Evolutionary conservation across 2,113 vertebrate species (phyloP), one percentile per base, ranked within the genome.

Genomic region (Puntigrus tetrazona): DNA sequence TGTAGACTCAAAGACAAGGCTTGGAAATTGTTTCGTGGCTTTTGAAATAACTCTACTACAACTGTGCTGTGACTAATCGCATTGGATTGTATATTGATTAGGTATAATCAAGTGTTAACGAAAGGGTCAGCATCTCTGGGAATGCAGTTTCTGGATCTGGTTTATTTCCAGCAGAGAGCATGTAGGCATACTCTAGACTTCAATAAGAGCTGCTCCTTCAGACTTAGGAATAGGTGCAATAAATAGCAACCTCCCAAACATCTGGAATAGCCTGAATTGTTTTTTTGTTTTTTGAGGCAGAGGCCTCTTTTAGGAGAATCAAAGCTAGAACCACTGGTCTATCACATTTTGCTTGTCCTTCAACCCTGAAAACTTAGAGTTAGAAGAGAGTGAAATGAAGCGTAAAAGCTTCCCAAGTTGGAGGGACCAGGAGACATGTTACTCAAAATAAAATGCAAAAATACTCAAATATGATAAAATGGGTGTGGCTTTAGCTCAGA

Each of bases 41-140:
- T n/a, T 67, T 84, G 84, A 70, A 45, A 82, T 72, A 83, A 74
- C 59, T 69, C 47, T 89, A 85, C 87, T 89, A 72, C 45, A 45
- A 84, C 79, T 88, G 86, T 81, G 88, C 87, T 87, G 86, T 84
- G 87, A 87, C 82, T 79, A 81, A 85, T n/a, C n/a, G n/a, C n/a
- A n/a, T n/a, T n/a, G n/a, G n/a, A n/a, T n/a, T n/a, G n/a, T n/a
- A n/a, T n/a, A n/a, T n/a, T n/a, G n/a, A n/a, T n/a, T n/a, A n/a
- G 78, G 80, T 57, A 80, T 87, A 85, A 82, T 78, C 77, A 86
- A 89, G 88, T 86, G 85, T 85, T 84, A 84, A 85, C 88, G 70
- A 36, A 87, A 77, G 73, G 72, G 76, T 73, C 81, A 81, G n/a
- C 79, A 84, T n/a, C n/a, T 87, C 78, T 75, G 47, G 55, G 31